These are phyloP conservation scores for Dolichallabes microphthalmus DNA, from an alignment of 2,113 vertebrate genomes.

Conservation along the genomic window DNA sequence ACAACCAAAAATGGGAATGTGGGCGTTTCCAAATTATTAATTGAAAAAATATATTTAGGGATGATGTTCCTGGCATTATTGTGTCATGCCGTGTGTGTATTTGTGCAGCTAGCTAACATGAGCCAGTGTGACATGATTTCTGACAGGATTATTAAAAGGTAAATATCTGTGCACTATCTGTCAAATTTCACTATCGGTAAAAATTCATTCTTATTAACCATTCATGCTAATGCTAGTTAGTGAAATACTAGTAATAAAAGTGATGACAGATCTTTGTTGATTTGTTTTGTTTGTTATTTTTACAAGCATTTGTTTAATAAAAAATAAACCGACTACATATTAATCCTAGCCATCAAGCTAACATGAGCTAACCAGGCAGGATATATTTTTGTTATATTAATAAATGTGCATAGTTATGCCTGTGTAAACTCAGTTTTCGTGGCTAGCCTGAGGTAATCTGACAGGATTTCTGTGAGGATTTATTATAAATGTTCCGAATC, in stretches of 20 bases:
- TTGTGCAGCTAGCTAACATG: background rate
- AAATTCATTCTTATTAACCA: no score
- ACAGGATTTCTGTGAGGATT: background rate
- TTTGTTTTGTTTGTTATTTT: background rate
- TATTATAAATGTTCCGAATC: background rate
- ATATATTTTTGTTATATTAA: background rate
- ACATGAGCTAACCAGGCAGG: background rate
- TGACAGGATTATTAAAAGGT: background rate
- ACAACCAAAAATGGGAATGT: background rate
- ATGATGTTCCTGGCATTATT: background rate
- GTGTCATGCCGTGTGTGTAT: background rate
- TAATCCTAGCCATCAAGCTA: background rate
- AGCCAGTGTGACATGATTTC: background rate
- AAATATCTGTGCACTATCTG: no score
- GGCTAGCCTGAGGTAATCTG: background rate
- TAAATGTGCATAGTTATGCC: background rate
- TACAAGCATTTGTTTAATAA: background rate
- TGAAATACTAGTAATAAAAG: background rate
- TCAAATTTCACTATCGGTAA: no score
- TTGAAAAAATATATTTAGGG: background rate
- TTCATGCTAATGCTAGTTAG: background rate
- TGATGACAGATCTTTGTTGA: background rate
- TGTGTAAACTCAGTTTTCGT: background rate
- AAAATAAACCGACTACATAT: no score
- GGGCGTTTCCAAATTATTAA: background rate